Conservation (phyloP, 2,888 invertebrate species). For the Nematopogon swammerdamellus region DNA sequence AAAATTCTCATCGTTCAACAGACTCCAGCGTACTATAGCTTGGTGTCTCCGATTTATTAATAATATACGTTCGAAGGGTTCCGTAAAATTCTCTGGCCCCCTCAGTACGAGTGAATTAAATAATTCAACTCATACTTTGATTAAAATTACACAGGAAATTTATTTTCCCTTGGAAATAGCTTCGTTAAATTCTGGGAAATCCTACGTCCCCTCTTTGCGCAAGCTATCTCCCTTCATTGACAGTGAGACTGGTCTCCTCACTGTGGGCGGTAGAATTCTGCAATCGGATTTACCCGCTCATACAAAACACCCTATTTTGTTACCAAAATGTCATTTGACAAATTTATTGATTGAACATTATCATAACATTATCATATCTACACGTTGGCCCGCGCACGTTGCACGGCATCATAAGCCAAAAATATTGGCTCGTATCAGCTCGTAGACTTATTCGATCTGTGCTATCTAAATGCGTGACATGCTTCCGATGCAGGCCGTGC, state of each 20-base stretch:
- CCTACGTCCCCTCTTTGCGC: neutral
- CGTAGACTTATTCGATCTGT: neutral
- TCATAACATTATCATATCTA: neutral
- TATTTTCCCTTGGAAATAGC: neutral
- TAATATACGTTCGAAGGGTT: neutral
- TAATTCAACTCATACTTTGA: neutral
- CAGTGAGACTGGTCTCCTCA: neutral
- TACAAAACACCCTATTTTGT: neutral
- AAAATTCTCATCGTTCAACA: neutral
- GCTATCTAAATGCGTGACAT: neutral
- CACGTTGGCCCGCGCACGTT: neutral
- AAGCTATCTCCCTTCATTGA: neutral
- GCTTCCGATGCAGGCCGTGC: neutral
- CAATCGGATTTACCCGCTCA: neutral
- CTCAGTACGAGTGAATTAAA: neutral
- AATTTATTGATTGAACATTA: neutral
- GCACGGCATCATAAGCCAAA: neutral
- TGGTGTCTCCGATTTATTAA: neutral
- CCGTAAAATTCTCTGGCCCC: neutral
- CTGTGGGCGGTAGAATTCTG: neutral
- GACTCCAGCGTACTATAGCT: neutral
- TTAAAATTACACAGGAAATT: neutral
- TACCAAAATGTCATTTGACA: neutral
- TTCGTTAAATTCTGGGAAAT: neutral
- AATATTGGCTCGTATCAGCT: neutral